Evolutionary conservation across 37 sponge, comb jelly and placozoan genomes (phyloP).

Genomic region (Chondrosia reniformis): DNA sequence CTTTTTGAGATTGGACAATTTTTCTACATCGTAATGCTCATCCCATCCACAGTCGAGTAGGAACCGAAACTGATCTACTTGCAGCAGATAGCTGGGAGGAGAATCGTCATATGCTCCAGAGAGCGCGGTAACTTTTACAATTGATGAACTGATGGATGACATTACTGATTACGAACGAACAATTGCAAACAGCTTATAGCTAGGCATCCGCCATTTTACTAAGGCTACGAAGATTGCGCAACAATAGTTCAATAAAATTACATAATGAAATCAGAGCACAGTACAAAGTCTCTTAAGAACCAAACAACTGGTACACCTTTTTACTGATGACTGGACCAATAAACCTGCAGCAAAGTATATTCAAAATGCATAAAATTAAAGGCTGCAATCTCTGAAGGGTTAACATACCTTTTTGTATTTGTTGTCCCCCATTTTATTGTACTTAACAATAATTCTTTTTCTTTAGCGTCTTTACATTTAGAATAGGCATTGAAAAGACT

Average conservation of each 20-base stretch:
- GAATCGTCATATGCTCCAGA: slow-evolving; percentile 89
- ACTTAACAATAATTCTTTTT: neutral
- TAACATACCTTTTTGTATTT: neutral
- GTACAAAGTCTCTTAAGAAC: neutral
- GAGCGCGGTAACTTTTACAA: slow-evolving; percentile 91
- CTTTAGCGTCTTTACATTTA: neutral
- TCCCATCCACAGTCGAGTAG: slow-evolving; percentile 99
- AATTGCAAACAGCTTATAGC: neutral
- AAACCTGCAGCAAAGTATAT: neutral
- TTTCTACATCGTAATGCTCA: slow-evolving; percentile 56
- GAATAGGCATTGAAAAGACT: neutral
- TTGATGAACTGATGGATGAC: slow-evolving; percentile 51
- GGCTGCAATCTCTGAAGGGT: neutral
- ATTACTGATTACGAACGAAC: neutral
- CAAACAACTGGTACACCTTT: neutral
- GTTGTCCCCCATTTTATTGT: neutral
- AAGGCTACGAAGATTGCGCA: neutral
- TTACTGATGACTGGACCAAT: neutral
- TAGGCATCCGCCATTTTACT: neutral
- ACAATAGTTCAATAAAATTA: neutral
- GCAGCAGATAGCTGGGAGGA: slow-evolving; percentile 92
- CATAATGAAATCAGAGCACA: neutral
- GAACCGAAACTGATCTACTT: slow-evolving; percentile 94
- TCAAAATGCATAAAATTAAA: neutral
- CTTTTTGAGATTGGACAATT: slow-evolving; percentile 75